Evolutionary conservation across 2,113 vertebrate species (phyloP), one percentile per base, ranked within the genome.

Genomic region (Grammomys surdaster): DNA sequence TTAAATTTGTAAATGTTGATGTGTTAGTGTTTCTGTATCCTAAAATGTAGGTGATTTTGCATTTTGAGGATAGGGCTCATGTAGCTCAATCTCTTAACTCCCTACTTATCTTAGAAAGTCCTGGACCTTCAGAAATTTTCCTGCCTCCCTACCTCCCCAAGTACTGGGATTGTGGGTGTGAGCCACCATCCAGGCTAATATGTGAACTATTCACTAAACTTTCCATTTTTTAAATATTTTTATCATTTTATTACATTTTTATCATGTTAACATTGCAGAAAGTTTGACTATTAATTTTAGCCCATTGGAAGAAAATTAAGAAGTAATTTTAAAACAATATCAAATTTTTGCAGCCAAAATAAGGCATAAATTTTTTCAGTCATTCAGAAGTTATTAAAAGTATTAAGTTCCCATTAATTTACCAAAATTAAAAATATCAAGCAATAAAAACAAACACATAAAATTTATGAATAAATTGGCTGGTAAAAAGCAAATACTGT

Each of bases 221-320:
- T 92, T 78, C 85, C 22, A 86, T 78, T 93, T 95, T 63, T 89
- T 92, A 48, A 81, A 93, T 60, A 88, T 36, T 69, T 93, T 96
- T 63, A 48, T 89, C 19, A 67, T 69, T 93, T 96, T 77, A n/a
- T 88, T 16, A 93, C 54, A 86, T 31, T 70, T 93, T 96, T 67
- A 51, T 88, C 20, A 48, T 86, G 1, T 54, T 92, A 33, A 81
- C 16, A 65, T 4, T 24, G 28, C 28, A 86, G 48, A 92, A 46
- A 82, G 58, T 70, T 92, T 93, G 22, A 88, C 43, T 51, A 51
- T 89, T 88, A 95, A 88, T 80, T 91, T 94, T n/a, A 78, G 28
- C 40, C 63, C 36, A 89, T 40, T 78, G 10, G 17, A 70, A 17
- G 86, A 86, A 4, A 86, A 88, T 24, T 14, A 81, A 69, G 9